A percentile compares a stretch with the other conserved stretches of the same genome.
Conservation (phyloP, 1,140 invertebrate genomes). For the Saccostrea echinata region DNA sequence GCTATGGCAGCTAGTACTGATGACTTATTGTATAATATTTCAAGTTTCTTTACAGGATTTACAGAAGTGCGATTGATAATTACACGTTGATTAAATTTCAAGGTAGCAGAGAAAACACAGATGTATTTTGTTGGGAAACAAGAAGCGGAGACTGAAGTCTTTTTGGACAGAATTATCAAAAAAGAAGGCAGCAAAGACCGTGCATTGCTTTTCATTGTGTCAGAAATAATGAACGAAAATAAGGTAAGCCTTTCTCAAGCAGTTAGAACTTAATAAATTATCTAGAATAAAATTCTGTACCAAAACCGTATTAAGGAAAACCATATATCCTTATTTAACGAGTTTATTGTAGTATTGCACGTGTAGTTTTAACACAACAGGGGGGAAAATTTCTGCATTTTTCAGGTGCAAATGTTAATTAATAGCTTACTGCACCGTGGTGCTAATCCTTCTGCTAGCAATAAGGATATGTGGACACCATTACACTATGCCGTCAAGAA, state of each 20-base stretch:
- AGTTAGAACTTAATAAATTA: too few relatives aligned
- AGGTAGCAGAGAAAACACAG: conserved; percentile 72
- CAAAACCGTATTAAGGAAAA: too few relatives aligned
- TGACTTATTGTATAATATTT: too few relatives aligned
- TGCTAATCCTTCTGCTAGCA: conserved; percentile 66
- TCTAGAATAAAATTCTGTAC: too few relatives aligned
- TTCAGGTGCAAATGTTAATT: conserved; percentile 69
- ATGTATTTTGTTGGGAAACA: conserved; percentile 69
- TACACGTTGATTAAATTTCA: background rate
- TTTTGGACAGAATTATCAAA: conserved; percentile 67
- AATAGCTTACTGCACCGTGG: conserved; percentile 72
- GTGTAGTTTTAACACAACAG: too few relatives aligned
- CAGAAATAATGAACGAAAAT: conserved; percentile 64
- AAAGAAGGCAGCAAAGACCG: conserved; percentile 67
- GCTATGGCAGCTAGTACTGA: too few relatives aligned
- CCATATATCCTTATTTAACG: too few relatives aligned
- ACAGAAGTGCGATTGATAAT: too few relatives aligned
- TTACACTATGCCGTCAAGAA: conserved; percentile 71
- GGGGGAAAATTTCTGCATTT: too few relatives aligned
- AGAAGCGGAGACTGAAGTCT: conserved; percentile 73
- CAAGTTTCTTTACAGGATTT: too few relatives aligned
- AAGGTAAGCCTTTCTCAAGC: conserved; percentile 60
- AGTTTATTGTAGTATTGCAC: too few relatives aligned
- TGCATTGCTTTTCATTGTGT: conserved; percentile 71
- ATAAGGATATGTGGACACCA: conserved; percentile 66